These are phyloP conservation scores for Picathartes gymnocephalus DNA, from an alignment of 2,113 vertebrate species.

Conservation along the genomic window DNA sequence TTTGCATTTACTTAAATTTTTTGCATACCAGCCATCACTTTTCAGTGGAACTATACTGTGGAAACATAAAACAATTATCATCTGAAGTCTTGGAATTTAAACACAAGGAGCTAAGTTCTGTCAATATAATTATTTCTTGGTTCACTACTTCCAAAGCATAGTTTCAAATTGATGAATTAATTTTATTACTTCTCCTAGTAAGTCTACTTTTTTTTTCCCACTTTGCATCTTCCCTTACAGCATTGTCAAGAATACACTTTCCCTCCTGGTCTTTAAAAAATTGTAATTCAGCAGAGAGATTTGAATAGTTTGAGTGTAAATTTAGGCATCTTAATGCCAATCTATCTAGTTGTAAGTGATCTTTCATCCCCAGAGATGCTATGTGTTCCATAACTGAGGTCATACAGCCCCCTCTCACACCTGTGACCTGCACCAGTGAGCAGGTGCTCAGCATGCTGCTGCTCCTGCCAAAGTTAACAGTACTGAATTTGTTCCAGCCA, in stretches of 20 bases:
- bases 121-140: not conserved
- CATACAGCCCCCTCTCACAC: not conserved
- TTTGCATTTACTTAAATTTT: not conserved
- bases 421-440: not conserved
- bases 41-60: not conserved
- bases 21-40: not conserved
- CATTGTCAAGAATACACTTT: not conserved
- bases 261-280: not conserved
- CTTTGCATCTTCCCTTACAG: not conserved
- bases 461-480: not conserved
- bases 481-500: not conserved
- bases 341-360: not conserved
- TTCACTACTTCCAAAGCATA: not conserved
- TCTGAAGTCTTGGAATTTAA: not conserved
- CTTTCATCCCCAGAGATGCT: not conserved
- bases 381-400: accelerated
- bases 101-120: not conserved
- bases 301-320: not conserved
- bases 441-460: not conserved
- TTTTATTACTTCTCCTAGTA: not conserved
- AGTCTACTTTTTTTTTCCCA: not conserved
- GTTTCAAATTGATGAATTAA: not conserved
- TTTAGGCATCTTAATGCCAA: not conserved
- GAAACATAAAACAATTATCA: not conserved
- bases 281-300: not conserved